A percentile compares a stretch with the other conserved stretches of the same genome.
Evolutionary conservation across 1,140 invertebrate species (phyloP).

Genomic region (Drosophila burlai): DNA sequence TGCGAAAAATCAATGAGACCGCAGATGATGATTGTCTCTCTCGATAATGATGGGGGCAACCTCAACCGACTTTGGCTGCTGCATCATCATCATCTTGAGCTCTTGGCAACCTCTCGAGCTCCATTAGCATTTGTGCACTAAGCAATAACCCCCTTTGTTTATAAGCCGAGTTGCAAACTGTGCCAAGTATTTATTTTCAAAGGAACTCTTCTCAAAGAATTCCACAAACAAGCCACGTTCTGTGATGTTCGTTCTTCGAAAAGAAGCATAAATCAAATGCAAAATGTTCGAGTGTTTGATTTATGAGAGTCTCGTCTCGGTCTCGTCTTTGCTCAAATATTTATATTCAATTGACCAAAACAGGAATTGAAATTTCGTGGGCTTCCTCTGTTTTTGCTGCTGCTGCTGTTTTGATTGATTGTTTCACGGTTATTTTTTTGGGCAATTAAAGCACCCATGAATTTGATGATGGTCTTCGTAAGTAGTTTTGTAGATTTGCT

Average conservation of each 20-base stretch:
- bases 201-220: constrained; percentile 14
- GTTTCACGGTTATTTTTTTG: constrained; percentile 36
- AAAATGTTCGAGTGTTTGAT: constrained; percentile 37
- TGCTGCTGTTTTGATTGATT: constrained; percentile 46
- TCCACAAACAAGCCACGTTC: constrained; percentile 29
- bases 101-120: neutral
- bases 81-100: constrained; percentile 42
- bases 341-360: constrained; percentile 50
- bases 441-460: constrained; percentile 48
- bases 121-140: constrained; percentile 46
- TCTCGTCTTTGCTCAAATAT: constrained; percentile 21
- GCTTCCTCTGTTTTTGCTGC: constrained; percentile 19
- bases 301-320: constrained; percentile 23
- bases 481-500: constrained; percentile 46
- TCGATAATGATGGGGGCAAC: constrained; percentile 56
- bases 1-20: constrained; percentile 55
- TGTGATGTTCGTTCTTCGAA: constrained; percentile 17
- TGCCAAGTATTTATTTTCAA: constrained; percentile 35
- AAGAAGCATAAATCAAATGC: constrained; percentile 35
- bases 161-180: constrained; percentile 27
- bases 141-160: constrained; percentile 17
- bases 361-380: constrained; percentile 45
- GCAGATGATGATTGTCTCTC: constrained; percentile 47
- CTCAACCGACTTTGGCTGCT: constrained; percentile 55
- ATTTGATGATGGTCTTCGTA: constrained; percentile 45